A percentile compares a stretch with the other conserved stretches of the same genome.
These are phyloP conservation scores for Dromius quadrimaculatus DNA, from an alignment of 2,888 invertebrate species.

Conservation along the genomic window DNA sequence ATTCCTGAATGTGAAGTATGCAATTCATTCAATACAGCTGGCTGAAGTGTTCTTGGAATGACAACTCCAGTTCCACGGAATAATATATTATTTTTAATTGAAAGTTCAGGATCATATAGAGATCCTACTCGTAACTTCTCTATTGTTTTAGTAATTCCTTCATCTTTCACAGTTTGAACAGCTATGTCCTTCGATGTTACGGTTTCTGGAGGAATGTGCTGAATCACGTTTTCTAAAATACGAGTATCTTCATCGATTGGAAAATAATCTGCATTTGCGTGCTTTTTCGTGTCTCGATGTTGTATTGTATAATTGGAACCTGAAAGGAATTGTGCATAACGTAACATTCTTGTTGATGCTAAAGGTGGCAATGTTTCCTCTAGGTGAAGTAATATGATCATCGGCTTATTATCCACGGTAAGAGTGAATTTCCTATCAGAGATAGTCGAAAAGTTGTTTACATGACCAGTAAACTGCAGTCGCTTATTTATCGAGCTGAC, in stretches of 20 bases:
- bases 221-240: not conserved
- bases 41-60: conserved; percentile 5
- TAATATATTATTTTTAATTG: conserved; percentile 48
- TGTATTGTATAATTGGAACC: conserved; percentile 53
- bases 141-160: not conserved
- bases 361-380: conserved; percentile 29
- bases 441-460: conserved; percentile 49
- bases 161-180: not conserved
- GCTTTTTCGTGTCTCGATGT: conserved; percentile 47
- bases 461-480: conserved; percentile 53
- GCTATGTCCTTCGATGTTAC: not conserved
- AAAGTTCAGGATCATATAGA: not conserved
- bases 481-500: conserved; percentile 54
- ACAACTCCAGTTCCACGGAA: conserved; percentile 34
- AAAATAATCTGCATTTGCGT: conserved; percentile 55
- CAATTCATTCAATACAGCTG: conserved; percentile 41
- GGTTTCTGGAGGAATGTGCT: not conserved
- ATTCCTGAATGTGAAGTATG: conserved; percentile 52
- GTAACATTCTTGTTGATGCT: conserved; percentile 53
- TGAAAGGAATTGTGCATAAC: conserved; percentile 54
- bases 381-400: conserved; percentile 50
- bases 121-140: not conserved
- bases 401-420: conserved; percentile 52
- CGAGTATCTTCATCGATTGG: conserved; percentile 31
- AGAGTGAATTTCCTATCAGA: conserved; percentile 52